Evolutionary conservation across 2,888 invertebrate species (phyloP).

Genomic region (Drosophila merina): DNA sequence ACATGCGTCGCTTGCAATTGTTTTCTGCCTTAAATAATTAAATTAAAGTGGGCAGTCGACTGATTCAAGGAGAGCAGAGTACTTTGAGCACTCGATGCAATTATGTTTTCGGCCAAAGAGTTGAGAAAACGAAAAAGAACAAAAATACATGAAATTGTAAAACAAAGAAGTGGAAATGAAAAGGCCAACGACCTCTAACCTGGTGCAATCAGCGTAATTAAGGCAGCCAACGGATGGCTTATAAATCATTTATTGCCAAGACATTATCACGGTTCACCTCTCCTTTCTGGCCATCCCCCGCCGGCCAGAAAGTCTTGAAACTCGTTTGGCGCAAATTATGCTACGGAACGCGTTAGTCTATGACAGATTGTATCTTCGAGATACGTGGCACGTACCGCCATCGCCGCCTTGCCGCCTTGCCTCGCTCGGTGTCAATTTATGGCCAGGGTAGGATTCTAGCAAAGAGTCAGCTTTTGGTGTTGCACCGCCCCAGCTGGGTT

Average conservation of each 20-base stretch:
- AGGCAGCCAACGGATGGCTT: slow-evolving; percentile 43
- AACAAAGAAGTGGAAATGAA: slow-evolving; percentile 2
- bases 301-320: slow-evolving; percentile 26
- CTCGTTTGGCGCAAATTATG: slow-evolving; percentile 70
- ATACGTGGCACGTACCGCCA: slow-evolving; percentile 47
- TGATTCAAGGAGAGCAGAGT: slow-evolving; percentile 57
- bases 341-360: slow-evolving; percentile 58
- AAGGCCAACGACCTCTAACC: slow-evolving; percentile 44
- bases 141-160: background rate
- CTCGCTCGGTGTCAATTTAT: slow-evolving; percentile 65
- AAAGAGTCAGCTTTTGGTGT: slow-evolving; percentile 48
- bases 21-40: slow-evolving; percentile 77
- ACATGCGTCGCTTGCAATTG: slow-evolving; percentile 59
- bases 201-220: slow-evolving; percentile 41
- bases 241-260: slow-evolving; percentile 72
- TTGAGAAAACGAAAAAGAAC: background rate
- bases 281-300: background rate
- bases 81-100: slow-evolving; percentile 46
- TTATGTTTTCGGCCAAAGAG: slow-evolving; percentile 45
- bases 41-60: slow-evolving; percentile 73
- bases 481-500: slow-evolving; percentile 28
- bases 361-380: slow-evolving; percentile 72
- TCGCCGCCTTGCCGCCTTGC: slow-evolving; percentile 22
- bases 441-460: slow-evolving; percentile 60
- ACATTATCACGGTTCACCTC: slow-evolving; percentile 57